A percentile compares a stretch with the other conserved stretches of the same genome.
Evolutionary conservation across 2,888 invertebrate genomes (phyloP).

Genomic region (Sphaeridia pumilis): DNA sequence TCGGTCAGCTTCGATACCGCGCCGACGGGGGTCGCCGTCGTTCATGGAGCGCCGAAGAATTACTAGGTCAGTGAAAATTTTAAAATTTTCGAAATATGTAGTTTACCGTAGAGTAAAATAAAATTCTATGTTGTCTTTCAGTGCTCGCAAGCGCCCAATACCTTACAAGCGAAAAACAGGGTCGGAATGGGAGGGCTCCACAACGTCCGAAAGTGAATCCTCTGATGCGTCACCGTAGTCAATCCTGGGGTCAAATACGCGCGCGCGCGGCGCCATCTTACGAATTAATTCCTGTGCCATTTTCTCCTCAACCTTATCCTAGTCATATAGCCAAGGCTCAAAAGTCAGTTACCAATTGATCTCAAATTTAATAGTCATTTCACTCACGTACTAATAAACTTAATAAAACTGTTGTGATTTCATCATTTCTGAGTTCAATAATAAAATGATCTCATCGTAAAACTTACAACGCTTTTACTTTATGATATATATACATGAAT

Average conservation of each 20-base stretch:
- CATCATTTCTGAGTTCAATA: too few relatives aligned
- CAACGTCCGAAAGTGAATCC: slow-evolving; percentile 8
- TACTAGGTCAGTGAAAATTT: slow-evolving; percentile 64
- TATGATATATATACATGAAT: too few relatives aligned
- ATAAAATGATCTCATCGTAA: too few relatives aligned
- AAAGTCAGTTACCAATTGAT: background rate
- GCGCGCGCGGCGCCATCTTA: too few relatives aligned
- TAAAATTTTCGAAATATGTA: background rate
- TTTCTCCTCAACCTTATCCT: too few relatives aligned
- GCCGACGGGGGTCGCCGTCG: slow-evolving; percentile 85
- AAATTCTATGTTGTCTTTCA: background rate
- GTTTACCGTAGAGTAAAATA: background rate
- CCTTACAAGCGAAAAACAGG: slow-evolving; percentile 17
- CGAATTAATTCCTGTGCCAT: background rate
- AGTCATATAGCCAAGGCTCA: too few relatives aligned
- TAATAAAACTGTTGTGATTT: too few relatives aligned
- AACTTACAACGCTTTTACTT: too few relatives aligned
- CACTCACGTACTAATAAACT: background rate
- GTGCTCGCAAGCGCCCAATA: slow-evolving; percentile 18
- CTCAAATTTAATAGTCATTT: background rate
- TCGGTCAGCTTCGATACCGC: slow-evolving; percentile 78
- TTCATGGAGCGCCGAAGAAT: slow-evolving; percentile 86
- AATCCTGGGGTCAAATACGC: background rate
- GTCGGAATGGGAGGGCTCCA: slow-evolving; percentile 16
- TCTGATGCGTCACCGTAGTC: slow-evolving; percentile 3